Evolutionary conservation across 2,888 invertebrate genomes (phyloP).

Genomic region (Emmelina monodactyla): DNA sequence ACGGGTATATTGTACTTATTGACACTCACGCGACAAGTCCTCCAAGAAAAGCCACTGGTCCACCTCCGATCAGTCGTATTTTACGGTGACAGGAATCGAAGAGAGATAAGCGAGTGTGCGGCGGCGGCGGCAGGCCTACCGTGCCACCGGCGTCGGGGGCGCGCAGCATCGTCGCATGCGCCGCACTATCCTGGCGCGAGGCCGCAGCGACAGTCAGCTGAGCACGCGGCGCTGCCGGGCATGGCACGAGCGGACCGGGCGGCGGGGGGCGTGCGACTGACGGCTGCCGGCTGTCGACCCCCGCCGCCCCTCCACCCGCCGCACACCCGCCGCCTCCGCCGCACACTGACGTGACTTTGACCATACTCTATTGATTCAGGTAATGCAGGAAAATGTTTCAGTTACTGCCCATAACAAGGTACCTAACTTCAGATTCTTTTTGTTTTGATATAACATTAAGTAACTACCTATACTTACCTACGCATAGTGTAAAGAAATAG

Average conservation of each 20-base stretch:
- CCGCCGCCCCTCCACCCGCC: constrained; percentile 26
- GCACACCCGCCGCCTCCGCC: constrained; percentile 27
- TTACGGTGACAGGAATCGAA: constrained; percentile 78
- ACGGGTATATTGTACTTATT: too few relatives aligned
- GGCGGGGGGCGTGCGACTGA: constrained; percentile 59
- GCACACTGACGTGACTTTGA: constrained; percentile 31
- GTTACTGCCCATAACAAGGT: too few relatives aligned
- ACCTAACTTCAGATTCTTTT: too few relatives aligned
- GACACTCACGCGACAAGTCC: constrained; percentile 75
- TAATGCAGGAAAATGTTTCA: too few relatives aligned
- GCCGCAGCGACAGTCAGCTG: constrained; percentile 25
- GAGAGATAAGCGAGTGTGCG: constrained; percentile 68
- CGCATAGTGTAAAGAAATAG: too few relatives aligned
- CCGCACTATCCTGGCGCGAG: constrained; percentile 37
- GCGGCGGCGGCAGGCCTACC: constrained; percentile 46
- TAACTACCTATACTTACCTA: too few relatives aligned
- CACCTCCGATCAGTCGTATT: constrained; percentile 74
- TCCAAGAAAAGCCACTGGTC: constrained; percentile 71
- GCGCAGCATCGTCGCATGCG: constrained; percentile 9
- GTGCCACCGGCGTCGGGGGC: constrained; percentile 26
- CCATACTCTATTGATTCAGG: constrained; percentile 27
- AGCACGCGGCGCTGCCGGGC: constrained; percentile 61
- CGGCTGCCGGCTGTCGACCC: constrained; percentile 26
- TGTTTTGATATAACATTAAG: too few relatives aligned
- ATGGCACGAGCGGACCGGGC: constrained; percentile 50